Conservation (phyloP, 2,797 vertebrate species). For the Podarcis lilfordi region DNA sequence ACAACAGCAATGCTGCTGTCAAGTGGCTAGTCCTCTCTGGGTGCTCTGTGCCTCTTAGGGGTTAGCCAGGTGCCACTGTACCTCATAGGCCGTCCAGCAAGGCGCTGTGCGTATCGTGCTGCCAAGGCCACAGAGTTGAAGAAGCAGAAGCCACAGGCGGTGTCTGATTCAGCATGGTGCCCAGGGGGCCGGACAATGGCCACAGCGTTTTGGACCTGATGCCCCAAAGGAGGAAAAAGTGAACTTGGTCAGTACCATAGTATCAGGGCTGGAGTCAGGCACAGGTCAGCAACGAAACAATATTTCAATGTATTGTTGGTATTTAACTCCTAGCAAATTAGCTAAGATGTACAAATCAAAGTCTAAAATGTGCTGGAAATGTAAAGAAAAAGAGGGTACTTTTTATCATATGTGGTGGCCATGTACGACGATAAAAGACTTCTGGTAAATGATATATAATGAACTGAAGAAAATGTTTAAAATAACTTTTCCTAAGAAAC, state of each 20-base stretch:
- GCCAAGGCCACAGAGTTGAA: slow-evolving; percentile 89
- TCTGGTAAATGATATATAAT: no score
- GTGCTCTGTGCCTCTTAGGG: neutral
- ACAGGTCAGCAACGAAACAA: no score
- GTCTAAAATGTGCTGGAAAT: neutral
- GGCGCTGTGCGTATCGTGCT: slow-evolving; percentile 85
- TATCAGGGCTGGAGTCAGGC: no score
- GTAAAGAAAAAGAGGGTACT: no score
- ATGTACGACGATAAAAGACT: no score
- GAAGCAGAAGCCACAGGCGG: slow-evolving; percentile 90
- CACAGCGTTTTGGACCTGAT: slow-evolving; percentile 84
- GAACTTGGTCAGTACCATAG: no score
- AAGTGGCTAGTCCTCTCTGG: no score
- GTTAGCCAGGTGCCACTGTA: slow-evolving; percentile 26
- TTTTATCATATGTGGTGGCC: no score
- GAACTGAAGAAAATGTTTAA: neutral
- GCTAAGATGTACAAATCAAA: no score
- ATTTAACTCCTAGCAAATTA: no score
- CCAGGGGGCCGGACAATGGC: slow-evolving; percentile 90
- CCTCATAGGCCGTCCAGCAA: slow-evolving; percentile 68
- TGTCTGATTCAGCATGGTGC: slow-evolving; percentile 86
- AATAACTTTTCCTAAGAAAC: neutral
- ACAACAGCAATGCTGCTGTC: no score
- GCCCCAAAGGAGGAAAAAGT: neutral
- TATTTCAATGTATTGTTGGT: no score